Evolutionary conservation across 2,888 invertebrate species (phyloP), one percentile per base, ranked within the genome.

Genomic region (Acanthosepion pharaonis): DNA sequence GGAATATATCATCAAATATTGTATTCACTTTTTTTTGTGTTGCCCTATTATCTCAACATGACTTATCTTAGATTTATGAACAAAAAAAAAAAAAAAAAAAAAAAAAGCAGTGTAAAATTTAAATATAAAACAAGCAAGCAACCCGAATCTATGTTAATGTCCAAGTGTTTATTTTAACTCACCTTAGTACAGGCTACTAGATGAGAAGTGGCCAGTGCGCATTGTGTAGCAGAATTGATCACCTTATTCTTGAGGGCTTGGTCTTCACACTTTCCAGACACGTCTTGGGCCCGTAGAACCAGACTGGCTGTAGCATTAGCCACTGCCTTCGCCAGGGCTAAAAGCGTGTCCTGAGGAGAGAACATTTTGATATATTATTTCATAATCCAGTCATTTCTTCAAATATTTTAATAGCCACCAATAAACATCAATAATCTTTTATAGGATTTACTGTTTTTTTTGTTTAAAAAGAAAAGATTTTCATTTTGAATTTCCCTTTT

Each of bases 231-330:
- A 0, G 99, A 99, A 0, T 99, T 98, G 96, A 99, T 99, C 94
- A 99, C 99, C 95, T 96, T 98, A 97, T 99, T 99, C 97, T 99
- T 99, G 59, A 98, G 98, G 91, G 98, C 98, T 95, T 98, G 98
- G 96, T 98, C 98, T 96, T 98, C 98, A 96, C 98, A 98, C 94
- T 98, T 98, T 0, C 99, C 98, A 0, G 99, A 99, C 95, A 99
- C 99, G 96, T 99, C 99, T 98, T 99, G 99, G 0, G 99, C 99
- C 97, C 99, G 99, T 94, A 99, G 98, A 4, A 99, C 99, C 94
- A 99, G 98, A 1, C 99, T 99, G 0, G 99, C 99, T 0, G 99
- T 99, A 5, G 99, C 99, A 97, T 99, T 99, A 92, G 99, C 99
- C 59, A 99, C 99, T 0, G 99, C 99, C 97, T 99, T 99, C 15